A percentile compares a stretch with the other conserved stretches of the same genome.
phyloP scores from a whole-genome alignment of 2,888 invertebrate genomes.

The Mesochorus sp. region DNA sequence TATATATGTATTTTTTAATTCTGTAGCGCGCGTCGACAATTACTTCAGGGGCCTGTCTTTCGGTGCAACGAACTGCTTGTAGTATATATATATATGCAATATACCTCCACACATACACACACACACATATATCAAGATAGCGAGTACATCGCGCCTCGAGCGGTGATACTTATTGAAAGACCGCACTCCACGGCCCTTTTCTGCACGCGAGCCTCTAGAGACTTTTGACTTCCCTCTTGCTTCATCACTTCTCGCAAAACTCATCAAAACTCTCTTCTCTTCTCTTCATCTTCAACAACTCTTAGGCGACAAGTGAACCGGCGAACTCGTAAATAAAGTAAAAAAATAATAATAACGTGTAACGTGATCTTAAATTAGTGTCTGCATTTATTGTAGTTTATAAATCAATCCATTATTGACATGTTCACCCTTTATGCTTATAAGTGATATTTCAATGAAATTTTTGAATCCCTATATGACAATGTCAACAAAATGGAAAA shows the following conservation, averaged over 20 bases:
- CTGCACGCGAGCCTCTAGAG: constrained; percentile 28
- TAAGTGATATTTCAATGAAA: too few species aligned
- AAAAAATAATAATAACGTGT: too few species aligned
- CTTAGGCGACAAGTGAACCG: background rate
- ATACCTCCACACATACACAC: background rate
- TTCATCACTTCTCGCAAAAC: background rate
- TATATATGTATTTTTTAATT: too few species aligned
- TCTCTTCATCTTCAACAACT: background rate
- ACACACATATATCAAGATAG: constrained; percentile 6
- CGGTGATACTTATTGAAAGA: constrained; percentile 59
- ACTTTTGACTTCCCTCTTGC: constrained; percentile 11
- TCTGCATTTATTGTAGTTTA: too few species aligned
- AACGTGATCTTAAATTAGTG: too few species aligned
- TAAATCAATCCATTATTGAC: too few species aligned
- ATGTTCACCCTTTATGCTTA: too few species aligned
- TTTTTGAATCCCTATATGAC: too few species aligned
- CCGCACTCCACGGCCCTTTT: constrained; percentile 20
- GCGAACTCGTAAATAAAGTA: constrained; percentile 47
- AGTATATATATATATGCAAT: background rate
- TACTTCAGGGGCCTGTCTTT: constrained; percentile 39
- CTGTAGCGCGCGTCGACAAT: constrained; percentile 51
- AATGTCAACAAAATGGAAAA: too few species aligned
- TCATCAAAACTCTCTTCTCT: constrained; percentile 14
- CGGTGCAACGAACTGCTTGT: constrained; percentile 44
- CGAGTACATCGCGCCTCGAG: constrained; percentile 48